Conservation (phyloP, 2,888 invertebrate genomes). For the Aphidoletes aphidimyza region DNA sequence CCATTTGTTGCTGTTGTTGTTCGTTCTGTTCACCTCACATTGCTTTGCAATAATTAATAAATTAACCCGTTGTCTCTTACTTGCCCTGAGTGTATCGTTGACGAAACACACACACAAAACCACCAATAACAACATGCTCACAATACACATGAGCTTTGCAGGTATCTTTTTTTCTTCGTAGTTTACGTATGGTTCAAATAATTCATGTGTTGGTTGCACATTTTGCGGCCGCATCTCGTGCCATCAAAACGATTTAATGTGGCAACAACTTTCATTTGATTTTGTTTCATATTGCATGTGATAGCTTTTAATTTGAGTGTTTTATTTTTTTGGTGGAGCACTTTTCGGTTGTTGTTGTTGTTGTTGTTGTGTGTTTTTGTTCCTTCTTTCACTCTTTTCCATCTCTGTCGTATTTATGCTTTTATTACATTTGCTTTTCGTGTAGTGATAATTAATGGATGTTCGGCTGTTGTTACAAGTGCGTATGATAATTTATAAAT, state of each 20-base stretch:
- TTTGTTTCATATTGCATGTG: constrained; percentile 32
- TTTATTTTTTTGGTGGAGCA: not conserved
- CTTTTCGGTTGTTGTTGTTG: not conserved
- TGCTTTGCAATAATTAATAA: constrained; percentile 41
- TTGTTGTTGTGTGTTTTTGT: not conserved
- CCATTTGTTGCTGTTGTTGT: no score
- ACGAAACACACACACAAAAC: no score
- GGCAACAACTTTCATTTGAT: constrained; percentile 41
- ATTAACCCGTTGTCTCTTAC: constrained; percentile 14
- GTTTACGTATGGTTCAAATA: no score
- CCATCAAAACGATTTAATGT: not conserved
- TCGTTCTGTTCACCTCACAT: not conserved
- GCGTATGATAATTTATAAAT: constrained; percentile 47
- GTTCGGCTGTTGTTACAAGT: constrained; percentile 42
- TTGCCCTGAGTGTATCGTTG: not conserved
- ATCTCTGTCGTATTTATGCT: not conserved
- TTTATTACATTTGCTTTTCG: not conserved
- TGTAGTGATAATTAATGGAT: constrained; percentile 34
- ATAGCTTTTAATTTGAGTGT: constrained; percentile 3
- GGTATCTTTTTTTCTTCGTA: not conserved
- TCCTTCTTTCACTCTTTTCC: not conserved
- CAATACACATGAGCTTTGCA: no score
- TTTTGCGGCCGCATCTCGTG: no score
- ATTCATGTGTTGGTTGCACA: no score
- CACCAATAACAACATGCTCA: no score